These are phyloP conservation scores for Oscheius myriophilus DNA, from an alignment of 2,888 invertebrate genomes.

Conservation along the genomic window DNA sequence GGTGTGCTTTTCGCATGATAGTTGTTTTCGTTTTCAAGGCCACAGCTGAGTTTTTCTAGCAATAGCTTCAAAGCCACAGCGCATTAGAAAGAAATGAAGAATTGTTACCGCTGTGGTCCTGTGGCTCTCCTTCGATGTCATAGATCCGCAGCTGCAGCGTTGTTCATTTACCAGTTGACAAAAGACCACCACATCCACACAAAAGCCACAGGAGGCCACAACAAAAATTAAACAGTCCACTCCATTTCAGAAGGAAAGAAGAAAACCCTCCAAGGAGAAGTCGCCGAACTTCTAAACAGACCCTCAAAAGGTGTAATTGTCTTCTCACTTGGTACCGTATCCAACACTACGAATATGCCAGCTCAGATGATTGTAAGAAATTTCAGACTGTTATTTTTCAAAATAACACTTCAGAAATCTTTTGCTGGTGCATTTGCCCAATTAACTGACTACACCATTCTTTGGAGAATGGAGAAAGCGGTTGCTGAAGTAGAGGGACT, in stretches of 20 bases:
- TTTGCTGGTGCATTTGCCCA: conserved; percentile 66
- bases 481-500: conserved; percentile 53
- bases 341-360: conserved; percentile 70
- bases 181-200: too few species aligned
- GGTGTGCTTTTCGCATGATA: too few species aligned
- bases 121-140: too few species aligned
- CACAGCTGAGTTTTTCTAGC: too few species aligned
- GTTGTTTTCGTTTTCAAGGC: too few species aligned
- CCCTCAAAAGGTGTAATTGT: conserved; percentile 48
- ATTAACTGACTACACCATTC: conserved; percentile 58
- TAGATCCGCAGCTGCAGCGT: too few species aligned
- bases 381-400: not conserved
- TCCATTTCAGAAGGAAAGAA: conserved; percentile 10
- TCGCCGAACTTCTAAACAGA: conserved; percentile 40
- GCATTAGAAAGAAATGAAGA: too few species aligned
- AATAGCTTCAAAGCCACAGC: too few species aligned
- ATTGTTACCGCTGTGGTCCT: too few species aligned
- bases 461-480: conserved; percentile 68
- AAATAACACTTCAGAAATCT: conserved; percentile 41
- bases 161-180: too few species aligned
- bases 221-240: not conserved
- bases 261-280: conserved; percentile 15
- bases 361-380: conserved; percentile 58
- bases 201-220: too few species aligned
- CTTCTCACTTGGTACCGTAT: conserved; percentile 66